Evolutionary conservation across 2,113 vertebrate genomes (phyloP).

Genomic region (Saccopteryx bilineata): DNA sequence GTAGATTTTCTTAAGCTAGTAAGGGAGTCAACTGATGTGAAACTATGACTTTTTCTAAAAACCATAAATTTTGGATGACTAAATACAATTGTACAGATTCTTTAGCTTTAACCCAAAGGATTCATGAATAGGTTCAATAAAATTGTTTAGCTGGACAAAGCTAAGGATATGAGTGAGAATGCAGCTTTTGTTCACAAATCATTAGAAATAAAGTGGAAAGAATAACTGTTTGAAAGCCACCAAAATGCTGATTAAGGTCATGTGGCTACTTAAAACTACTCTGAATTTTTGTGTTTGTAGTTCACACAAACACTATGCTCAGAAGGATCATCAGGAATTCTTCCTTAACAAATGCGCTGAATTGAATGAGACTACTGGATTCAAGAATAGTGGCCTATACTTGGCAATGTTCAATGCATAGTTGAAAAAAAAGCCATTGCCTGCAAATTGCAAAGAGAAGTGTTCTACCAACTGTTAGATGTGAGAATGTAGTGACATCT

Average conservation of each 20-base stretch:
- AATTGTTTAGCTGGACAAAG: conserved; percentile 51
- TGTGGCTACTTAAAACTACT: background rate
- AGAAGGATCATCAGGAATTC: background rate
- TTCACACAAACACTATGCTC: background rate
- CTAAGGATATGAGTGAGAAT: conserved; percentile 10
- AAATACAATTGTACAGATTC: conserved; percentile 22
- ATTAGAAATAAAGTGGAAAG: conserved; percentile 50
- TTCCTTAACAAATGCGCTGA: conserved; percentile 32
- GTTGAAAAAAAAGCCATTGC: conserved; percentile 5
- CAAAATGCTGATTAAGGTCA: conserved; percentile 26
- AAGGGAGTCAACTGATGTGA: background rate
- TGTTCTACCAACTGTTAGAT: background rate
- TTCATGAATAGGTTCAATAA: conserved; percentile 14
- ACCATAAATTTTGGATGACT: background rate
- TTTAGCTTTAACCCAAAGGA: conserved; percentile 40
- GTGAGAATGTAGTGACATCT: conserved; percentile 1
- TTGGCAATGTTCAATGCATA: conserved; percentile 8
- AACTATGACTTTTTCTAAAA: conserved; percentile 49
- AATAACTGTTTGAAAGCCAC: conserved; percentile 38
- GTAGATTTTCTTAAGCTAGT: conserved; percentile 32
- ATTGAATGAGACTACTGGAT: background rate
- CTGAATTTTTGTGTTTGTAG: conserved; percentile 26
- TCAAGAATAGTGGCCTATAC: background rate
- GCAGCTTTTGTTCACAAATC: conserved; percentile 48
- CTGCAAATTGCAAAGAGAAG: conserved; percentile 26